Base-by-base conservation (phyloP, 2,113 vertebrate species). In the Seriola aureovittata region DNA sequence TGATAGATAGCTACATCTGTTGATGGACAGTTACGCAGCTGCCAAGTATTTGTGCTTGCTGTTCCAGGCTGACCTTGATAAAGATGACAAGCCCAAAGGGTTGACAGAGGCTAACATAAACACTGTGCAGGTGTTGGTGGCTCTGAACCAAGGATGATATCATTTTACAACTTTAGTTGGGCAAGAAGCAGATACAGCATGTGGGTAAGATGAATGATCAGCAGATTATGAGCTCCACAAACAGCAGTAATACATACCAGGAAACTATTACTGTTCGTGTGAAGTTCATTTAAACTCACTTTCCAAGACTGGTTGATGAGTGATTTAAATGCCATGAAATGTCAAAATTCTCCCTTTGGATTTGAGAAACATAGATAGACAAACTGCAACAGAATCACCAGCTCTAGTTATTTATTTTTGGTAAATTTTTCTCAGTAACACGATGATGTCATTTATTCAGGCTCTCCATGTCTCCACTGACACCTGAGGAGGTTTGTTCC, bases 141-240 rank as follows among this genome's bases (percentile, higher is more conserved):
- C 77, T 66, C 54, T 23, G 48, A 79, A 81, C 70, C 77, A 85
- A 81, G 19, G 12, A 75, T 89, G 88, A 91, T 84, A 81, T 94
- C 78, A 91, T 71, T 66, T 71, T 46, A 65, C 70, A 82, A n/a
- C 58, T 77, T 71, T 78, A 75, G 81, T 82, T 82, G 73, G 77
- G 76, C 74, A 84, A 88, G 55, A 85, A 46, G 66, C 69, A 25
- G 46, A 64, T 69, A 52, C 50, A 64, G 48, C n/a, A 44, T 42
- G 29, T n/a, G 21, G 8, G 68, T 23, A 17, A 64, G 42, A 60
- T 5, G 14, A 66, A 64, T 14, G 55, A 76, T 62, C 5, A 6
- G 9, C 4, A 59, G 36, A 58, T 68, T 44, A 58, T 36, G 36
- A 29, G 7, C 44, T 42, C 17, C 25, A 23, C 5, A 59, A 69